Evolutionary conservation across 1,140 invertebrate genomes (phyloP).

Genomic region (Atta cephalotes): DNA sequence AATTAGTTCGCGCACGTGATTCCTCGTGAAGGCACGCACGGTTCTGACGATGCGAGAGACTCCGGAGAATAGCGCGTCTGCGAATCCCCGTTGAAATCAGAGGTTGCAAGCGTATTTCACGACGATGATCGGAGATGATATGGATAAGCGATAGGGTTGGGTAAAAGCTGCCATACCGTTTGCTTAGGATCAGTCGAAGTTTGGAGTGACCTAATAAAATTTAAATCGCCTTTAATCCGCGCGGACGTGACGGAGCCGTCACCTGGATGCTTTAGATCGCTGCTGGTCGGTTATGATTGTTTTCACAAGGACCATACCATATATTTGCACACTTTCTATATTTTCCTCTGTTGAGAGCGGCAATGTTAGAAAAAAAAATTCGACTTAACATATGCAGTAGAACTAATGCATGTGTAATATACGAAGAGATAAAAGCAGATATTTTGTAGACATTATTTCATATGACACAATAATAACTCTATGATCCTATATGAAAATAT

Average conservation of each 20-base stretch:
- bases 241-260: constrained; percentile 35
- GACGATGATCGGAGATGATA: not conserved
- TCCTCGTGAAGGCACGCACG: constrained; percentile 77
- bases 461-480: not conserved
- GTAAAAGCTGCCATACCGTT: constrained; percentile 42
- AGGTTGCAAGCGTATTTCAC: constrained; percentile 18
- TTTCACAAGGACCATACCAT: not conserved
- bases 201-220: constrained; percentile 54
- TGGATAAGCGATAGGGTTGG: constrained; percentile 45
- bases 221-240: constrained; percentile 53
- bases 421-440: not conserved
- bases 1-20: constrained; percentile 81
- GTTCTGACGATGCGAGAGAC: constrained; percentile 53
- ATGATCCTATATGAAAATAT: too few relatives aligned
- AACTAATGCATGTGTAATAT: not conserved
- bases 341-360: not conserved
- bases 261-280: constrained; percentile 41
- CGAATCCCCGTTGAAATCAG: constrained; percentile 27
- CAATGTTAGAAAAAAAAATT: not conserved
- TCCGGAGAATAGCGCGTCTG: constrained; percentile 9
- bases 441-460: not conserved
- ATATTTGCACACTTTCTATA: not conserved
- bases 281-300: constrained; percentile 16
- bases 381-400: not conserved
- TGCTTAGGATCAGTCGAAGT: constrained; percentile 50